These are phyloP conservation scores for Prochilodus magdalenae DNA, from an alignment of 2,113 vertebrate species.

Conservation along the genomic window DNA sequence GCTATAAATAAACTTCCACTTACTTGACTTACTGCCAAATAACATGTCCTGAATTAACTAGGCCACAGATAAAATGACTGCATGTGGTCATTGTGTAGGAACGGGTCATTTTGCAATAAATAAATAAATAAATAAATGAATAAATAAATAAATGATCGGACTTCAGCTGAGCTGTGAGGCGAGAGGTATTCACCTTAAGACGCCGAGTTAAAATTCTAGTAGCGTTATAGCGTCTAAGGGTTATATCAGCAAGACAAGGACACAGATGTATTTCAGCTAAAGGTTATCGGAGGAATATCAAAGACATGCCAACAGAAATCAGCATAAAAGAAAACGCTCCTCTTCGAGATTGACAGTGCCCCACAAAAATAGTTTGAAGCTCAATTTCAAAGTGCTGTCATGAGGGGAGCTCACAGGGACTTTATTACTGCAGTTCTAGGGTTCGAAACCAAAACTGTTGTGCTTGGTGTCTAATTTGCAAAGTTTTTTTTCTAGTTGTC, in stretches of 20 bases:
- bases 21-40: background rate
- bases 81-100: background rate
- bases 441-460: background rate
- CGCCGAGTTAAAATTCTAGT: background rate
- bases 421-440: background rate
- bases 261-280: slow-evolving; percentile 58
- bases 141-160: background rate
- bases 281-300: slow-evolving; percentile 67
- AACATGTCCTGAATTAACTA: background rate
- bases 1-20: too few relatives aligned
- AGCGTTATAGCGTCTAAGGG: background rate
- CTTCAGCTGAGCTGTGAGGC: background rate
- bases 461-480: slow-evolving; percentile 5
- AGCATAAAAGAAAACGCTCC: slow-evolving; percentile 47
- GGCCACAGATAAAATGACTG: background rate
- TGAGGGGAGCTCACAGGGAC: background rate
- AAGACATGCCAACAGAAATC: slow-evolving; percentile 58
- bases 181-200: background rate
- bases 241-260: slow-evolving; percentile 1
- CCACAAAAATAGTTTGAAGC: slow-evolving; percentile 27
- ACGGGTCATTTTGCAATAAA: background rate
- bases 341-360: slow-evolving; percentile 34
- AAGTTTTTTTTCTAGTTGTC: background rate
- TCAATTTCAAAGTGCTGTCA: background rate
- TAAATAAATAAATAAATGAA: too few relatives aligned